phyloP scores from a whole-genome alignment of 2,888 invertebrate genomes.

The Heliconius charithonia region DNA sequence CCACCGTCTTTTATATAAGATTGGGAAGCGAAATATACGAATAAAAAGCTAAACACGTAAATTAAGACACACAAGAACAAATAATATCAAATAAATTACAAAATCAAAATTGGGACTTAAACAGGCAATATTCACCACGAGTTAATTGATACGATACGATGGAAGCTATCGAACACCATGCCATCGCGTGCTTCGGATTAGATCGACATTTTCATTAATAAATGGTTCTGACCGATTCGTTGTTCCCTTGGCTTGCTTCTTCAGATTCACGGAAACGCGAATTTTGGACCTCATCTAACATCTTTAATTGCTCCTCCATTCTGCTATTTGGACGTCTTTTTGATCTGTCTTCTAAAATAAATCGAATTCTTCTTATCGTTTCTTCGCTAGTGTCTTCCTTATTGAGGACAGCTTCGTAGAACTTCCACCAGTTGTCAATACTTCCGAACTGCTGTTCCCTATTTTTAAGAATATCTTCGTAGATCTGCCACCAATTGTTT shows the following conservation, averaged over 20 bases:
- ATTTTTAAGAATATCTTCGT: conserved; percentile 74
- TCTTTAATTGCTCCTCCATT: conserved; percentile 71
- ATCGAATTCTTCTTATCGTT: conserved; percentile 61
- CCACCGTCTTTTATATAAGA: background rate
- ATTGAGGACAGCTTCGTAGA: conserved; percentile 73
- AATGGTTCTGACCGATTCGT: conserved; percentile 75
- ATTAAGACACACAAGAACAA: background rate
- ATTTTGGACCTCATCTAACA: conserved; percentile 71
- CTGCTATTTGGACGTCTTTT: conserved; percentile 66
- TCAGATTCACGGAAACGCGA: conserved; percentile 70
- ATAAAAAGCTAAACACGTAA: background rate
- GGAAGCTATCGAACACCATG: conserved; percentile 50
- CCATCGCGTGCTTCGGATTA: conserved; percentile 54
- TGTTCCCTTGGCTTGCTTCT: conserved; percentile 59
- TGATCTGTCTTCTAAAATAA: conserved; percentile 61
- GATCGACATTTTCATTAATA: conserved; percentile 50
- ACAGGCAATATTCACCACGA: conserved; percentile 48
- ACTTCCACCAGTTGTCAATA: conserved; percentile 79
- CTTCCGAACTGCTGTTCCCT: conserved; percentile 78
- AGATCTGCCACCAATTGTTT: conserved; percentile 81
- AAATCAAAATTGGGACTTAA: conserved; percentile 39
- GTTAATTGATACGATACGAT: conserved; percentile 43
- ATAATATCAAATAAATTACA: background rate
- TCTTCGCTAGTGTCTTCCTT: conserved; percentile 63
- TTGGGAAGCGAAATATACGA: background rate